Evolutionary conservation across 1,140 invertebrate species (phyloP).

Genomic region (Eumeta japonica): DNA sequence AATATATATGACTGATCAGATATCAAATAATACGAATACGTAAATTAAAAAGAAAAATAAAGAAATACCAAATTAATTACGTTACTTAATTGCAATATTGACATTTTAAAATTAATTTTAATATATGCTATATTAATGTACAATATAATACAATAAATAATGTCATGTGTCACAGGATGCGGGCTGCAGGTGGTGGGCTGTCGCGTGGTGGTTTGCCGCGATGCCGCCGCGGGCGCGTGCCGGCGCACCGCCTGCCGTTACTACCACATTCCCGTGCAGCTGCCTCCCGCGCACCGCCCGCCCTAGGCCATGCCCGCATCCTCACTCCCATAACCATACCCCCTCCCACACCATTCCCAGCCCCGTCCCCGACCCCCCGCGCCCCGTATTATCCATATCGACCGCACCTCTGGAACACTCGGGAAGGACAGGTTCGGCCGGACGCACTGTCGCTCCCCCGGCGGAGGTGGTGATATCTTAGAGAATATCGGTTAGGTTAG

Average conservation of each 20-base stretch:
- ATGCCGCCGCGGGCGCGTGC: slow-evolving; percentile 88
- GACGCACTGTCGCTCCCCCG: slow-evolving; percentile 20
- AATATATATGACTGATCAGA: no score
- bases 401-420: slow-evolving; percentile 36
- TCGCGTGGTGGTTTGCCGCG: slow-evolving; percentile 90
- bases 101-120: no score
- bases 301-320: slow-evolving; percentile 52
- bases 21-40: no score
- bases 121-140: no score
- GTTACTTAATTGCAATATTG: no score
- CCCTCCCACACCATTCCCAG: slow-evolving; percentile 46
- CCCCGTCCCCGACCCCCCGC: slow-evolving; percentile 15
- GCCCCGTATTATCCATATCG: slow-evolving; percentile 30
- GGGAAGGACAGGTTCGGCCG: slow-evolving; percentile 23
- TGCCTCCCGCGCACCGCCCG: slow-evolving; percentile 68
- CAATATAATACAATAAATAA: no score
- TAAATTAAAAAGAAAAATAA: no score
- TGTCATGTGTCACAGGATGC: slow-evolving; percentile 85
- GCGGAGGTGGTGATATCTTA: slow-evolving; percentile 30
- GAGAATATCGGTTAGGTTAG: slow-evolving; percentile 32
- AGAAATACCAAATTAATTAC: no score
- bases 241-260: slow-evolving; percentile 89
- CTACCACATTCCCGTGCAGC: slow-evolving; percentile 85
- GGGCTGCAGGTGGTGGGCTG: slow-evolving; percentile 90
- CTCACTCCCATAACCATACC: no score